phyloP scores from a whole-genome alignment of 1,140 invertebrate species.

The Battus philenor region DNA sequence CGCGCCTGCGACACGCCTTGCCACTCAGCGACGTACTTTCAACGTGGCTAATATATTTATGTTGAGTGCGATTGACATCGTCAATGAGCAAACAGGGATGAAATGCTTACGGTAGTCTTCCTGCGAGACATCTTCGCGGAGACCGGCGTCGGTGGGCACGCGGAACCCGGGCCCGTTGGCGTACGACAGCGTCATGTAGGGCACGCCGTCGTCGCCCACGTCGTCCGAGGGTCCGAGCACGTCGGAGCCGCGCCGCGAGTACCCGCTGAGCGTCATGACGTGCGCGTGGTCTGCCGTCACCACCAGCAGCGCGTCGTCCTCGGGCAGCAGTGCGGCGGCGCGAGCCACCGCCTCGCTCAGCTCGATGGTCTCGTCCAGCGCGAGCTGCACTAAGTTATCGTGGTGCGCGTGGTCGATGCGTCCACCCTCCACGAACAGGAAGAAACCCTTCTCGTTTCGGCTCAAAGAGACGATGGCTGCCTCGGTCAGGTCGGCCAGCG shows the following conservation, averaged over 20 bases:
- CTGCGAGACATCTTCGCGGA: slow-evolving; percentile 56
- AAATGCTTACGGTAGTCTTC: slow-evolving; percentile 50
- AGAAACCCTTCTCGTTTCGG: slow-evolving; percentile 88
- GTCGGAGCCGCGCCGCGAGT: slow-evolving; percentile 77
- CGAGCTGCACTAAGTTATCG: slow-evolving; percentile 80
- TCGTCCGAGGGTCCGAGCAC: slow-evolving; percentile 74
- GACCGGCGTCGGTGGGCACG: slow-evolving; percentile 40
- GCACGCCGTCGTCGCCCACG: slow-evolving; percentile 63
- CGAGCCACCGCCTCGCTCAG: slow-evolving; percentile 77
- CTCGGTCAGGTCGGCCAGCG: slow-evolving; percentile 88
- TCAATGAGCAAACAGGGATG: background rate
- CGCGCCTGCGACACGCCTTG: no score
- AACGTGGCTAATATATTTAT: no score
- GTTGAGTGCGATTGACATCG: no score
- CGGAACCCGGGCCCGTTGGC: slow-evolving; percentile 84
- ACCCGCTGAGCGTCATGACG: slow-evolving; percentile 80
- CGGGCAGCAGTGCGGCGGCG: slow-evolving; percentile 73
- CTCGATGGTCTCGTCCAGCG: slow-evolving; percentile 79
- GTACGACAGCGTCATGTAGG: slow-evolving; percentile 85
- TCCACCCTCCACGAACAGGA: slow-evolving; percentile 91
- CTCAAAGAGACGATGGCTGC: slow-evolving; percentile 86
- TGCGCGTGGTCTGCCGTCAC: slow-evolving; percentile 84
- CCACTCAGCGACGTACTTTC: no score
- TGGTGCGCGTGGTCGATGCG: slow-evolving; percentile 91
- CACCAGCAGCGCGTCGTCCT: slow-evolving; percentile 80